These are phyloP conservation scores for Acanthornis magna DNA, from an alignment of 2,797 vertebrate genomes.

Conservation along the genomic window DNA sequence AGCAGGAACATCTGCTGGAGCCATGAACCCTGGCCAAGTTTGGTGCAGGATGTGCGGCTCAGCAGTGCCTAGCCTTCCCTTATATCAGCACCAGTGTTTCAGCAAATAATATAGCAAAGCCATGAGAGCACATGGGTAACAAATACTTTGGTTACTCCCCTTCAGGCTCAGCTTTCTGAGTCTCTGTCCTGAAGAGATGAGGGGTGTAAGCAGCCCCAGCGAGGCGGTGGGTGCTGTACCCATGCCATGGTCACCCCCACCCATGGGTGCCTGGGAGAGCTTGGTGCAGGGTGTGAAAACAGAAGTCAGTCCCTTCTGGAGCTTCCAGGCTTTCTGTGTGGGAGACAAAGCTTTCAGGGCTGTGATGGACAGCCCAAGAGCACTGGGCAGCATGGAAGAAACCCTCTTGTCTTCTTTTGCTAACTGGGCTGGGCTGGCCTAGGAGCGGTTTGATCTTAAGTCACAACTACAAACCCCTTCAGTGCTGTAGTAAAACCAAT, in stretches of 20 bases:
- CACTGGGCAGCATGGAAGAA: background rate
- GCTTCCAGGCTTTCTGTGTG: background rate
- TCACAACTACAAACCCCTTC: background rate
- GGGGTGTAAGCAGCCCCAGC: background rate
- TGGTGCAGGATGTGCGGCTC: background rate
- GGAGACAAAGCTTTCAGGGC: background rate
- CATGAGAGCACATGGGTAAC: background rate
- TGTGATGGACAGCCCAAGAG: background rate
- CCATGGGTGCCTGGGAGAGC: background rate
- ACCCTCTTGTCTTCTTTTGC: background rate
- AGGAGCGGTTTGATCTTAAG: background rate
- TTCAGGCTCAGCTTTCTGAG: background rate
- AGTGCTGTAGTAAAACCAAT: background rate
- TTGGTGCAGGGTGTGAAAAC: background rate
- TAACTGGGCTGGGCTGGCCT: background rate
- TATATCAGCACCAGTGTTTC: background rate
- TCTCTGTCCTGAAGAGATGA: background rate
- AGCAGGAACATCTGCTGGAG: background rate
- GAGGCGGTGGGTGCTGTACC: rapidly evolving
- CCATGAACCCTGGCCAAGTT: background rate
- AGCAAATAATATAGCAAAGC: background rate
- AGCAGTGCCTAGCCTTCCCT: background rate
- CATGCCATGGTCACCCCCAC: no score
- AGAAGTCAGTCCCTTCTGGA: background rate
- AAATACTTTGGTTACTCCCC: background rate